These are phyloP conservation scores for Damaliscus lunatus DNA, from an alignment of 2,113 vertebrate species.

Conservation along the genomic window DNA sequence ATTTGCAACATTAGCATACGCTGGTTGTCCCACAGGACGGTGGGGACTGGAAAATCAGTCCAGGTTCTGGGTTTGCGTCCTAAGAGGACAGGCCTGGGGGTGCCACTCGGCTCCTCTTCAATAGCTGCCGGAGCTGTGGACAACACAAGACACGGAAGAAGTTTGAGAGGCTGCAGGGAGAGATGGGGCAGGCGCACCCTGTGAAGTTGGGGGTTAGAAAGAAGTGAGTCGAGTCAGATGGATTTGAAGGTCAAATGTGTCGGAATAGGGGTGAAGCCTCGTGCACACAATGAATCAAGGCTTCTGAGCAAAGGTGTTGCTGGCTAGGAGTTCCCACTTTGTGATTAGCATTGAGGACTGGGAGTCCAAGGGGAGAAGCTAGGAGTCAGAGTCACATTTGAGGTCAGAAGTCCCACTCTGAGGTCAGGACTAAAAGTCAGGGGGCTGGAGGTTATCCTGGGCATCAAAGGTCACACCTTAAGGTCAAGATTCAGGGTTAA, in stretches of 20 bases:
- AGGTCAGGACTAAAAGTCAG: neutral
- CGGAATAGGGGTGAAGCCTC: neutral
- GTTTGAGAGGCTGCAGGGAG: neutral
- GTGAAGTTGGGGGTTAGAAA: neutral
- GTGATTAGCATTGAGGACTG: neutral
- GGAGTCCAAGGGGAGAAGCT: neutral
- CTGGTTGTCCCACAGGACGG: conserved; percentile 69
- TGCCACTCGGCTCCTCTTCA: conserved; percentile 88
- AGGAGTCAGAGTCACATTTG: neutral
- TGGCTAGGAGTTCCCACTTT: neutral
- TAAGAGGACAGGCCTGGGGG: conserved; percentile 84
- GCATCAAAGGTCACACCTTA: neutral
- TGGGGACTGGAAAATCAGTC: conserved; percentile 81
- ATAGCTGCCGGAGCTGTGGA: conserved; percentile 87
- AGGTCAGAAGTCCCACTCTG: neutral
- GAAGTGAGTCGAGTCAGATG: neutral
- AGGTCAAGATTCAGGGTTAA: neutral
- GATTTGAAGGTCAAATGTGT: neutral
- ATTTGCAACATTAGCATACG: conserved; percentile 63
- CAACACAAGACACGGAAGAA: neutral
- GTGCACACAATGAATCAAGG: neutral
- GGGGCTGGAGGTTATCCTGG: neutral
- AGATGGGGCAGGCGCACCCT: fast-evolving
- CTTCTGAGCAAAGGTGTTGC: neutral
- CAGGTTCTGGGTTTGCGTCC: conserved; percentile 81